Percentiles rank a stretch among this genome's conserved stretches.
These are phyloP conservation scores for Vultur gryphus DNA, from an alignment of 2,797 vertebrate genomes.

Conservation along the genomic window DNA sequence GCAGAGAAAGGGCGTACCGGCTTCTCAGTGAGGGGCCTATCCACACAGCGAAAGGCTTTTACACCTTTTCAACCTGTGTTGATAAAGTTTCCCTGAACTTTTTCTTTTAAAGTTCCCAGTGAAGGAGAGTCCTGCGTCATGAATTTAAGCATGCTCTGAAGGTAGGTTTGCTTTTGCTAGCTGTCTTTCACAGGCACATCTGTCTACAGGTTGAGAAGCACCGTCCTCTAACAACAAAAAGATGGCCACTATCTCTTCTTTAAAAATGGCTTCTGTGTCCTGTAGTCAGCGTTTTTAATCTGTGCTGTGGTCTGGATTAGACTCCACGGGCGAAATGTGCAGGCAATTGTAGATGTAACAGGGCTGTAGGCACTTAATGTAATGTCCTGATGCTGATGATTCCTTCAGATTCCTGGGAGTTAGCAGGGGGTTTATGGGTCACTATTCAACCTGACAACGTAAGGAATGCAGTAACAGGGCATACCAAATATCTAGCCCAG, in stretches of 20 bases:
- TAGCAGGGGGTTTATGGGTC: background rate
- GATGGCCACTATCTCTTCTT: background rate
- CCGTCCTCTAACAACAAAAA: background rate
- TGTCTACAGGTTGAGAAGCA: background rate
- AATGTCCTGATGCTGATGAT: background rate
- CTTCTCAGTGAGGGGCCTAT: background rate
- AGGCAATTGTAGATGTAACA: background rate
- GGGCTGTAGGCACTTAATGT: background rate
- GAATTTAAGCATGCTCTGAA: background rate
- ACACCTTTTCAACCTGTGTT: background rate
- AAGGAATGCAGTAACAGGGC: background rate
- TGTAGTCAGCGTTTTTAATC: background rate
- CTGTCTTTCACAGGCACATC: background rate
- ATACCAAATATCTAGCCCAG: background rate
- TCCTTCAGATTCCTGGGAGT: background rate
- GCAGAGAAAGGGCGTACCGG: background rate
- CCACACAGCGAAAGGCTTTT: background rate
- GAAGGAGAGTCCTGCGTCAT: fast-evolving
- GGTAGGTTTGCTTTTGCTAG: background rate
- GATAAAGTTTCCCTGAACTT: background rate
- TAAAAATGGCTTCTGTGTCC: background rate
- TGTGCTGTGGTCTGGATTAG: background rate
- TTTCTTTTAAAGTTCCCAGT: background rate
- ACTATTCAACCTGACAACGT: background rate
- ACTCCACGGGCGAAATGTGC: background rate